Evolutionary conservation across 2,113 vertebrate genomes (phyloP).

Genomic region (Dinomys branickii): DNA sequence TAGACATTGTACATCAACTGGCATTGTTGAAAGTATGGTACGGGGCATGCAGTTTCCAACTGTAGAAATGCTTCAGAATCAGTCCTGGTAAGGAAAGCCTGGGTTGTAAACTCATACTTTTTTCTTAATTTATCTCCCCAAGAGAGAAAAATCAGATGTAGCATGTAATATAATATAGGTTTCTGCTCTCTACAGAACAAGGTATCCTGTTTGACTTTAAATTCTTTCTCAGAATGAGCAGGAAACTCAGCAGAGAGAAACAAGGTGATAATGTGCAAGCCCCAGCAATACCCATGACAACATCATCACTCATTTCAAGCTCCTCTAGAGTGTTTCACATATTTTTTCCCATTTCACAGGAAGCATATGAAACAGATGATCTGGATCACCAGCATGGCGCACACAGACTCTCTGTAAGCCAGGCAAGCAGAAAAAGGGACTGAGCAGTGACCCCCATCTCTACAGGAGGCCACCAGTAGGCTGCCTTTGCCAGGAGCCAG

Average conservation of each 20-base stretch:
- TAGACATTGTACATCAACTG: not conserved
- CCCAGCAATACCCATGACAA: slow-evolving; percentile 13
- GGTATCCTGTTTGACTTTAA: slow-evolving; percentile 8
- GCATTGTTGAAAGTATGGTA: not conserved
- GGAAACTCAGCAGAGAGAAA: not conserved
- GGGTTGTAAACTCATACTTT: not conserved
- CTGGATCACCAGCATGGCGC: slow-evolving; percentile 4
- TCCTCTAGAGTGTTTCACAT: not conserved
- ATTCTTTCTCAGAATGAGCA: not conserved
- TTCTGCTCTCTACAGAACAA: slow-evolving; percentile 31
- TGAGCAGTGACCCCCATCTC: not conserved
- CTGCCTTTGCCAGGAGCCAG: not conserved
- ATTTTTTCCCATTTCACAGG: slow-evolving; percentile 29
- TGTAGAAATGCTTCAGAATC: not conserved
- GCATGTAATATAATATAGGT: not conserved
- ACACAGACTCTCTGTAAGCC: slow-evolving; percentile 7
- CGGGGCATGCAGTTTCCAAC: not conserved
- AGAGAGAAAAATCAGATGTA: not conserved
- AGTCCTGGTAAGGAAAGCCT: not conserved
- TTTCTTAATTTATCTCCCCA: slow-evolving; percentile 29
- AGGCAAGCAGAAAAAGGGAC: not conserved
- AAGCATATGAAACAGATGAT: slow-evolving; percentile 65
- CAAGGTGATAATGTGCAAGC: slow-evolving; percentile 15
- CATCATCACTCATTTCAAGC: slow-evolving; percentile 69
- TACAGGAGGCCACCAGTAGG: not conserved